phyloP scores from a whole-genome alignment of 2,797 vertebrate species.

The Xerus rutilus region DNA sequence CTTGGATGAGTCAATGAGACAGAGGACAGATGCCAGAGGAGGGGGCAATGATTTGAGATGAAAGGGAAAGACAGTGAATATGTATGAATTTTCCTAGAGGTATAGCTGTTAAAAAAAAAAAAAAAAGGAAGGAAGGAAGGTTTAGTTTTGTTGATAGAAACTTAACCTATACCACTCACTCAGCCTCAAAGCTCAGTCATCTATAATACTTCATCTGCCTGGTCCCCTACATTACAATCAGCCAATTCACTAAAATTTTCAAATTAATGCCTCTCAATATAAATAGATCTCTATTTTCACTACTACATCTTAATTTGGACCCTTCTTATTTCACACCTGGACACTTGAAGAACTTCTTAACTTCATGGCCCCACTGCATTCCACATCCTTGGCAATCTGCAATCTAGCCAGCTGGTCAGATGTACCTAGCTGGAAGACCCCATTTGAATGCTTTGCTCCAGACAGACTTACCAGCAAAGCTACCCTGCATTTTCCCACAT shows the following conservation, averaged over 20 bases:
- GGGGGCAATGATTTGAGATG: neutral
- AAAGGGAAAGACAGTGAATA: neutral
- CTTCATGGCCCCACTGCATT: neutral
- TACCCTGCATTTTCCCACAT: neutral
- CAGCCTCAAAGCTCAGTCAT: neutral
- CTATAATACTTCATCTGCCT: neutral
- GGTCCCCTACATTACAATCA: accelerated
- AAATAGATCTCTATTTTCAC: neutral
- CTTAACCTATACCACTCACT: neutral
- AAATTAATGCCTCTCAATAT: neutral
- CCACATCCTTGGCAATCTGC: accelerated
- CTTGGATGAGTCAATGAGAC: neutral
- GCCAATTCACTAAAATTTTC: neutral
- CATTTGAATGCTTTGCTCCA: neutral
- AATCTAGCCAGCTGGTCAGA: neutral
- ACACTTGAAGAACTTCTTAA: neutral
- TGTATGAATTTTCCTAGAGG: neutral
- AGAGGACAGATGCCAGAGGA: neutral
- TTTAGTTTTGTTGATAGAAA: neutral
- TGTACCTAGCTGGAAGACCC: neutral
- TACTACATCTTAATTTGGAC: neutral
- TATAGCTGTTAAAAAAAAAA: too few relatives aligned
- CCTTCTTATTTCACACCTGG: neutral
- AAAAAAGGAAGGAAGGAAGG: neutral
- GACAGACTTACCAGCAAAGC: neutral